These are phyloP conservation scores for Drosophila sturtevanti DNA, from an alignment of 1,140 invertebrate species.

Conservation along the genomic window DNA sequence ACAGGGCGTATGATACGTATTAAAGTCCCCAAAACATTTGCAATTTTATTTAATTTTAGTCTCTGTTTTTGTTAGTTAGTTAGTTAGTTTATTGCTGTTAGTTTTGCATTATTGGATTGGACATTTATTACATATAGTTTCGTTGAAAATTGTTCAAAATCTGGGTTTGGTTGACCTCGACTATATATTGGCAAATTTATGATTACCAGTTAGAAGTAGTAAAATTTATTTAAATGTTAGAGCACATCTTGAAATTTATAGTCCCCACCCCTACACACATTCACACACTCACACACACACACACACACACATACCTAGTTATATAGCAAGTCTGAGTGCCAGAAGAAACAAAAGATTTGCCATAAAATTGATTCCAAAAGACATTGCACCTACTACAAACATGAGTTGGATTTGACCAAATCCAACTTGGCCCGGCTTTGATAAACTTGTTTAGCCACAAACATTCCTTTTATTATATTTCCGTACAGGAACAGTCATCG, in stretches of 20 bases:
- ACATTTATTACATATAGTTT: background rate
- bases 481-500: background rate
- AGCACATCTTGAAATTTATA: constrained; percentile 11
- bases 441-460: constrained; percentile 13
- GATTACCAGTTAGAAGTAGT: constrained; percentile 17
- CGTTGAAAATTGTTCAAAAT: background rate
- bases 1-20: background rate
- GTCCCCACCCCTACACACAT: background rate
- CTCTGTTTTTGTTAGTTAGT: background rate
- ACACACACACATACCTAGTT: background rate
- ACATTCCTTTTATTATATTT: constrained; percentile 13
- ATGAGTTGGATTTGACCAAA: background rate
- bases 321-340: background rate
- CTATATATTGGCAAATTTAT: constrained; percentile 4
- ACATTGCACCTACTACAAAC: constrained; percentile 12
- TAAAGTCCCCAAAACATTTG: background rate
- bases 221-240: constrained; percentile 5
- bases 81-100: background rate
- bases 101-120: background rate
- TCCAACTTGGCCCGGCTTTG: background rate
- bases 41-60: background rate
- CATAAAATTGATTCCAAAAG: constrained; percentile 8
- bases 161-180: constrained; percentile 8
- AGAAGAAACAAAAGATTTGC: constrained; percentile 14
- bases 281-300: background rate